Evolutionary conservation across 2,888 invertebrate species (phyloP).

Genomic region (Tanypteryx hageni): DNA sequence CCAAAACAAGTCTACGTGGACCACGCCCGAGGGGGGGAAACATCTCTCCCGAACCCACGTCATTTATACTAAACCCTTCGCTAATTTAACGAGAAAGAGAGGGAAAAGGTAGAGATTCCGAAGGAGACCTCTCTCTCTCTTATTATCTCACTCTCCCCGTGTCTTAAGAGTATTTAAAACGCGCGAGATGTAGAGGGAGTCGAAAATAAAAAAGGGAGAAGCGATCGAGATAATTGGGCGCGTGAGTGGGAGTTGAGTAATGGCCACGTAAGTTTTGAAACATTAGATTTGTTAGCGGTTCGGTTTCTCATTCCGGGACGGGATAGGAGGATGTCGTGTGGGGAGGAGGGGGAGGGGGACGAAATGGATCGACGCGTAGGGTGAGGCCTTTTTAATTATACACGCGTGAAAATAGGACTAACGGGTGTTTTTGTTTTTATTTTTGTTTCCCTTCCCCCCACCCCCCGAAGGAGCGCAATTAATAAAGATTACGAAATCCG

Average conservation of each 20-base stretch:
- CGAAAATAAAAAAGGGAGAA: neutral
- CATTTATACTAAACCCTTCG: slow-evolving; percentile 38
- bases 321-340: too few relatives aligned
- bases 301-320: slow-evolving; percentile 27
- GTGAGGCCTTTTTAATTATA: slow-evolving; percentile 20
- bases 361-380: neutral
- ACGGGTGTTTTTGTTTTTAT: neutral
- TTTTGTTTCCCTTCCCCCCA: too few relatives aligned
- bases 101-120: neutral
- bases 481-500: too few relatives aligned
- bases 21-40: slow-evolving; percentile 18
- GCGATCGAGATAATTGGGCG: slow-evolving; percentile 36
- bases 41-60: neutral
- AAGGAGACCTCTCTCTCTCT: neutral
- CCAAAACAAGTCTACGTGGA: neutral
- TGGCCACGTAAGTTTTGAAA: slow-evolving; percentile 33
- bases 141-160: neutral
- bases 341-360: neutral
- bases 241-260: slow-evolving; percentile 58
- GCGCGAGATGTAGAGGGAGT: neutral
- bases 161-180: slow-evolving; percentile 15
- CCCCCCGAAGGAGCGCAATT: too few relatives aligned
- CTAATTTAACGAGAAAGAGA: slow-evolving; percentile 23
- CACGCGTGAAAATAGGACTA: neutral
- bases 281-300: slow-evolving; percentile 39